phyloP scores from a whole-genome alignment of 2,113 vertebrate genomes.

The Cariama cristata region DNA sequence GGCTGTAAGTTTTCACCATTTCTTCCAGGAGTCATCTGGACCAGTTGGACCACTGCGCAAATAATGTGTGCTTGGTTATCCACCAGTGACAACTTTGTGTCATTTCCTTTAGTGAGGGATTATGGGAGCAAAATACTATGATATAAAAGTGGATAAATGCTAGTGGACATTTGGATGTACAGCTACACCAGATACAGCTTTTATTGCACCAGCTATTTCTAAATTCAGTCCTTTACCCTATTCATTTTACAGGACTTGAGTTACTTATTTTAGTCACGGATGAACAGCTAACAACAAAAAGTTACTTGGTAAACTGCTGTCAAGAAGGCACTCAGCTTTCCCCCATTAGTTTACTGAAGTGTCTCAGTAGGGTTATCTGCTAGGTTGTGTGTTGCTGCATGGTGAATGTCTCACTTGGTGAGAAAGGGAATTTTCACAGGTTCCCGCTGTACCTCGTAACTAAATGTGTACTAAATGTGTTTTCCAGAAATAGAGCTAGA shows the following conservation, averaged over 20 bases:
- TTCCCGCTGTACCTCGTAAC: background rate
- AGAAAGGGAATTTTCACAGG: slow-evolving; percentile 10
- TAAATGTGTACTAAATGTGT: background rate
- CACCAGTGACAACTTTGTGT: background rate
- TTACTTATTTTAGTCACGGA: background rate
- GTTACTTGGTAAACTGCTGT: background rate
- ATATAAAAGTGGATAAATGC: background rate
- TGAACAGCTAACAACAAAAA: background rate
- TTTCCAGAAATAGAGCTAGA: slow-evolving; percentile 13
- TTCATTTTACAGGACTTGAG: background rate
- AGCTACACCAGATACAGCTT: background rate
- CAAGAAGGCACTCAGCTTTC: background rate
- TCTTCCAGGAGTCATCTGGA: background rate
- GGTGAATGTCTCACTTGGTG: background rate
- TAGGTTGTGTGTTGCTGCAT: background rate
- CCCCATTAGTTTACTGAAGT: background rate
- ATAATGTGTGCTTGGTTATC: background rate
- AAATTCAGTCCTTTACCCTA: background rate
- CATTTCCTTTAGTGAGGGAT: background rate
- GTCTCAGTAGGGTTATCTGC: background rate
- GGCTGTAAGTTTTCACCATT: background rate
- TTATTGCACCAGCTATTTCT: background rate
- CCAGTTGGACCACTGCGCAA: background rate
- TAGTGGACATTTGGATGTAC: background rate
- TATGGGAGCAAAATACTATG: background rate